Evolutionary conservation across 1,140 invertebrate species (phyloP), one percentile per base, ranked within the genome.

Genomic region (Camponotus vicinus): DNA sequence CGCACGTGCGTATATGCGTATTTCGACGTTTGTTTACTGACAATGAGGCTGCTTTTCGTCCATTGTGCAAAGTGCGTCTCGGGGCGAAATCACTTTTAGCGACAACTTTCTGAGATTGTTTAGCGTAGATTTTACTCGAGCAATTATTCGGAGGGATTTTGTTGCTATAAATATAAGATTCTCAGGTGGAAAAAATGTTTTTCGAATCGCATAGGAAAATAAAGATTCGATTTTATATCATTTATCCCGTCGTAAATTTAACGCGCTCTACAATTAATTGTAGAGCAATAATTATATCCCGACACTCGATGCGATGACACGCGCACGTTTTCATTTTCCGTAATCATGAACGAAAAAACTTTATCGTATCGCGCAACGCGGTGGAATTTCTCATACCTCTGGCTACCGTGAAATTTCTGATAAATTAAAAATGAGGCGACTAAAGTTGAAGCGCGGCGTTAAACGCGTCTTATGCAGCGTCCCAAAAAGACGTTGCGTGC

Each of bases 331-430:
- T 79, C 11, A 79, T 79, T 79, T 70, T 11, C 9, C 37, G 37
- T 71, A 82, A 80, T 71, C 71, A 70, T 42, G 32, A 80, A 80
- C 40, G 49, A 66, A 57, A 82, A 82, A 80, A 71, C 18, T 82
- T 82, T 71, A 27, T 61, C 4, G 15, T 59, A 27, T 57, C 4
- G 21, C 13, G 27, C 45, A 49, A 49, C 4, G 52, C 32, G 15
- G 9, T 66, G 40, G 5, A 59, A 71, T 82, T 64, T 71, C 37
- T 37, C 45, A 5, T 27, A 37, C 11, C 69, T 37, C n/a, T 40
- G 18, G 18, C 55, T 6, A 40, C n/a, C 27, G 37, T 45, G 13
- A 83, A 63, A 83, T 71, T 83, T 73, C n/a, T 45, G 70, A 63
- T 73, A 34, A 83, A 73, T 61, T 61, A 32, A 73, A 61, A 82